A percentile compares a stretch with the other conserved stretches of the same genome.
Conservation (phyloP, 2,797 vertebrate genomes). For the Liparis tanakae region DNA sequence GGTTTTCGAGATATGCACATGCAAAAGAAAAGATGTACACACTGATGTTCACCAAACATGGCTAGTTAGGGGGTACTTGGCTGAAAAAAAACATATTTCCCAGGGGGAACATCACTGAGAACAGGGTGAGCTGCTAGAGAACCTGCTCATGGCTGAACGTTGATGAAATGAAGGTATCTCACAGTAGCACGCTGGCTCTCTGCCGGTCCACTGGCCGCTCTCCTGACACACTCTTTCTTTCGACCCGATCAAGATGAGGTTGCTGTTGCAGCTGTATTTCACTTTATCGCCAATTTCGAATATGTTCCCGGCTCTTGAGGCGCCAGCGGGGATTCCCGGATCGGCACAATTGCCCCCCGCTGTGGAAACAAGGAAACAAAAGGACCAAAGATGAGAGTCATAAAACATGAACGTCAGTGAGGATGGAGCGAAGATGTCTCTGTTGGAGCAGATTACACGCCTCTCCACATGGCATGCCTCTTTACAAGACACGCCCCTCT, state of each 20-base stretch:
- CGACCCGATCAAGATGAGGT: constrained; percentile 69
- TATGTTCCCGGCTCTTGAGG: constrained; percentile 42
- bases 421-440: no score
- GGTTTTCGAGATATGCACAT: no score
- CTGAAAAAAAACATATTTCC: no score
- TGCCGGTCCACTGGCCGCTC: constrained; percentile 69
- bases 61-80: no score
- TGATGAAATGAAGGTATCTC: constrained; percentile 46
- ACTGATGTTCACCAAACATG: no score
- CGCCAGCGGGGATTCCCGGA: constrained; percentile 76
- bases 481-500: no score
- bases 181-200: constrained; percentile 78
- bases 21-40: no score
- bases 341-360: constrained; percentile 61
- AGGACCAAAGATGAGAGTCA: background rate
- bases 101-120: no score
- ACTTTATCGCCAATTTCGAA: constrained; percentile 69
- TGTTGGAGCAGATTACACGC: no score
- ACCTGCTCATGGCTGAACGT: background rate
- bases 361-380: constrained; percentile 26
- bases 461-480: no score
- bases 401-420: background rate
- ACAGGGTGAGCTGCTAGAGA: no score
- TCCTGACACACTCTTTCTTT: constrained; percentile 64
- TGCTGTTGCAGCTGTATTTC: constrained; percentile 57